Evolutionary conservation across 2,797 vertebrate species (phyloP).

Genomic region (Pangasius sanitwongsei): DNA sequence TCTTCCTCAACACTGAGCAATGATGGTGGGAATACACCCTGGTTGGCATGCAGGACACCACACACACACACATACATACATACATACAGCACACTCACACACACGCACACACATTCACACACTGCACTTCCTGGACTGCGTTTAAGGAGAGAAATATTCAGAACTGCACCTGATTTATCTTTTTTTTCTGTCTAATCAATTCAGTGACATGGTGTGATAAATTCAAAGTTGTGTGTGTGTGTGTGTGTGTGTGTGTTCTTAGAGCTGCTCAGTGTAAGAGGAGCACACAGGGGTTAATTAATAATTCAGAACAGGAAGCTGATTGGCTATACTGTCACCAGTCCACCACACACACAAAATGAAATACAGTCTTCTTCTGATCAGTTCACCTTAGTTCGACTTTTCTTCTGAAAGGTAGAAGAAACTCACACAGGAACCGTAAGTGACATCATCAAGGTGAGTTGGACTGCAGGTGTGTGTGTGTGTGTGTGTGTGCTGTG

Average conservation of each 20-base stretch:
- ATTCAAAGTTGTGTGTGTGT: not conserved
- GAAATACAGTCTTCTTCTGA: not conserved
- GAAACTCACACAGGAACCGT: not conserved
- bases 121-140: not conserved
- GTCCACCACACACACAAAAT: conserved; percentile 24
- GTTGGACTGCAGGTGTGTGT: not conserved
- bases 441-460: not conserved
- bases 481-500: not conserved
- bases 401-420: not conserved
- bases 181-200: not conserved
- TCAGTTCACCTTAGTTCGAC: not conserved
- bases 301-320: conserved; percentile 53
- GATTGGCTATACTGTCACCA: conserved; percentile 37
- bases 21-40: not conserved
- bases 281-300: conserved; percentile 38
- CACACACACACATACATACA: not conserved
- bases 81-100: too few species aligned
- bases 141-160: not conserved
- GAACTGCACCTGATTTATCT: not conserved
- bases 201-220: not conserved
- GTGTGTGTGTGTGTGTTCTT: not conserved
- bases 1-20: not conserved
- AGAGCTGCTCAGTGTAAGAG: conserved; percentile 30
- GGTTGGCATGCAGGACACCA: not conserved
- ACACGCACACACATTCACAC: not conserved